Percentiles rank a stretch among this genome's conserved stretches.
These are phyloP conservation scores for Colius striatus DNA, from an alignment of 2,113 vertebrate species.

Conservation along the genomic window DNA sequence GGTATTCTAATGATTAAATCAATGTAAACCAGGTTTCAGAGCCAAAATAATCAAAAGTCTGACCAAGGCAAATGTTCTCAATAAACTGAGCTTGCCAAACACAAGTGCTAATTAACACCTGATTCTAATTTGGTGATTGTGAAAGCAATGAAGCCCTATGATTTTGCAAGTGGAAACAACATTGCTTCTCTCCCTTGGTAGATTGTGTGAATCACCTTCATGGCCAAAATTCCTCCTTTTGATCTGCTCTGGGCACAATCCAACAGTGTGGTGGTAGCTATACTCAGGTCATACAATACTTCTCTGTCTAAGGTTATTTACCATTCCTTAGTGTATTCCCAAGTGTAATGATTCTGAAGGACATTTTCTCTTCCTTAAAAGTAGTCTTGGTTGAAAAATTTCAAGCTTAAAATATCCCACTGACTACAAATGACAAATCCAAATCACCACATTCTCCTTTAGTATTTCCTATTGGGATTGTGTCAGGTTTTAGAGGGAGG, in stretches of 20 bases:
- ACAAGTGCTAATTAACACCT: constrained; percentile 69
- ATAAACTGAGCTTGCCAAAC: constrained; percentile 58
- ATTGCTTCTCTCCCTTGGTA: not conserved
- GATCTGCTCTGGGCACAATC: not conserved
- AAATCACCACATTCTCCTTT: not conserved
- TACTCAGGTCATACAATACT: not conserved
- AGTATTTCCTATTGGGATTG: fast-evolving
- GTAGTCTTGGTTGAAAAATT: not conserved
- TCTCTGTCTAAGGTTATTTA: not conserved
- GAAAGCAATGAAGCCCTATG: constrained; percentile 20
- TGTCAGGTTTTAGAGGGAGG: not conserved
- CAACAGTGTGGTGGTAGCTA: not conserved
- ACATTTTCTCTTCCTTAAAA: not conserved
- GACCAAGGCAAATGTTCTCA: constrained; percentile 60
- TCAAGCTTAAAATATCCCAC: not conserved
- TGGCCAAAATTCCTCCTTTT: constrained; percentile 31
- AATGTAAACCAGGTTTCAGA: constrained; percentile 65
- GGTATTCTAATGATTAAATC: constrained; percentile 63
- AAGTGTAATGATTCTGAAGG: not conserved
- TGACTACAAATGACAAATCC: not conserved
- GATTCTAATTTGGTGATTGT: constrained; percentile 67
- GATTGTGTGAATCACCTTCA: not conserved
- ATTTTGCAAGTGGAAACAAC: constrained; percentile 48
- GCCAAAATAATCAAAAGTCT: constrained; percentile 65
- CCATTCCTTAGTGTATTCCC: not conserved